Evolutionary conservation across 2,797 vertebrate genomes (phyloP).

Genomic region (Gallinago solitaria): DNA sequence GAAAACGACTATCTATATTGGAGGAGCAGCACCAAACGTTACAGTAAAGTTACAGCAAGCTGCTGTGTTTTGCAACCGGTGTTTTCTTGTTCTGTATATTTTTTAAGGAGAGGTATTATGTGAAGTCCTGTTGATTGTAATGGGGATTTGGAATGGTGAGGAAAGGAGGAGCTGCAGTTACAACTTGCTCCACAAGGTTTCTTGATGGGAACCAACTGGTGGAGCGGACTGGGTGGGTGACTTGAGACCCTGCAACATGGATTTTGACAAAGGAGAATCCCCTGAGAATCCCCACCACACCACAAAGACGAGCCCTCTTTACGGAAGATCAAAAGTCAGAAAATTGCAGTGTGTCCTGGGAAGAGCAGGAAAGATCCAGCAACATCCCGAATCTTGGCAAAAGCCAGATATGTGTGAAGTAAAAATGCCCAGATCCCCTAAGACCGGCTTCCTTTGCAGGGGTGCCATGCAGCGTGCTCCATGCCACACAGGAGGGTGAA

Average conservation of each 20-base stretch:
- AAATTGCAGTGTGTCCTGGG: not conserved
- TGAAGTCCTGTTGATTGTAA: not conserved
- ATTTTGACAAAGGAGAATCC: not conserved
- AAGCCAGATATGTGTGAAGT: not conserved
- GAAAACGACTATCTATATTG: not conserved
- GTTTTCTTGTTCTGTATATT: not conserved
- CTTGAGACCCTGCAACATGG: not conserved
- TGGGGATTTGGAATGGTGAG: not conserved
- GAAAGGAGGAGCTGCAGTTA: not conserved
- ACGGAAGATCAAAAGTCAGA: not conserved
- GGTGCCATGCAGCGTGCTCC: accelerated
- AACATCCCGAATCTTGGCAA: not conserved
- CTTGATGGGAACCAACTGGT: not conserved
- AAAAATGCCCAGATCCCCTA: not conserved
- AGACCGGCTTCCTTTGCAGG: not conserved
- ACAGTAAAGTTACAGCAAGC: not conserved
- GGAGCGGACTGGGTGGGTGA: not conserved
- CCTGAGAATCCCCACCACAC: not conserved
- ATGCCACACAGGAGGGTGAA: not conserved
- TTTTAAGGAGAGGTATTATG: not conserved
- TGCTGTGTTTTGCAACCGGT: not conserved
- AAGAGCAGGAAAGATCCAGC: not conserved
- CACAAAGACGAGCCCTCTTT: not conserved
- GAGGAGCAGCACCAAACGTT: not conserved
- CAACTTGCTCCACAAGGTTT: not conserved